Percentiles rank a stretch among this genome's conserved stretches.
These are phyloP conservation scores for Callionymus lyra DNA, from an alignment of 2,113 vertebrate genomes.

Conservation along the genomic window DNA sequence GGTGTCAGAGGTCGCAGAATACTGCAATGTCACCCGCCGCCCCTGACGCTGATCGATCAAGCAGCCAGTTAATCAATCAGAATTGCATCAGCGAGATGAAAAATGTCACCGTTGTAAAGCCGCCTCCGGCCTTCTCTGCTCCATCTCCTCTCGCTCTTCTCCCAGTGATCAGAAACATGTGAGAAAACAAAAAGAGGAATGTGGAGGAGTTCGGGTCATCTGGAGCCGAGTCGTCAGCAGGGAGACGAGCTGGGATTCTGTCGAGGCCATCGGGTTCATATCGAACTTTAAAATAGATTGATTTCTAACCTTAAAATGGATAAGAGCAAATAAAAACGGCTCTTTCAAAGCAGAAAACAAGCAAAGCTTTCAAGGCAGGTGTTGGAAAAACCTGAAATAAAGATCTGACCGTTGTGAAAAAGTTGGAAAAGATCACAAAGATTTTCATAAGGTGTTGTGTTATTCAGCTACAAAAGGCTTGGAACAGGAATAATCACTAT, in stretches of 20 bases:
- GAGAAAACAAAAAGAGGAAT: constrained; percentile 23
- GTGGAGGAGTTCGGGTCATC: constrained; percentile 31
- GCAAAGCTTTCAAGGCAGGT: too few relatives aligned
- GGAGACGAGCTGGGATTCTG: constrained; percentile 12
- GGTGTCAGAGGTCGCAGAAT: background rate
- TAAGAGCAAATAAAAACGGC: too few relatives aligned
- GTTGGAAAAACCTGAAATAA: too few relatives aligned
- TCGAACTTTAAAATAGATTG: background rate
- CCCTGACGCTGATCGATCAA: background rate
- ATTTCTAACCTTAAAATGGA: too few relatives aligned
- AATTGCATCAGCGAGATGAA: background rate
- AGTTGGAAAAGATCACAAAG: too few relatives aligned
- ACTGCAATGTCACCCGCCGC: background rate
- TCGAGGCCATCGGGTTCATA: constrained; percentile 2
- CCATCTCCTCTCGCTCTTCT: constrained; percentile 1
- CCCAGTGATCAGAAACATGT: constrained; percentile 29
- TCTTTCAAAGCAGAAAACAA: too few relatives aligned
- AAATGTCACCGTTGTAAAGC: background rate
- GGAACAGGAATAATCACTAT: too few relatives aligned
- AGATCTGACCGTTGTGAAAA: too few relatives aligned
- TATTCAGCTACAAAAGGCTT: too few relatives aligned
- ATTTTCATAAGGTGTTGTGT: too few relatives aligned
- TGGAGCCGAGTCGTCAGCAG: constrained; percentile 24
- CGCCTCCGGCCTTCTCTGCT: background rate
- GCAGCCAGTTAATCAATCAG: background rate